Conservation (phyloP, 30 jellyfish, hydroid and myxozoan species). For the Aurelia aurita complex sp. Pacific region DNA sequence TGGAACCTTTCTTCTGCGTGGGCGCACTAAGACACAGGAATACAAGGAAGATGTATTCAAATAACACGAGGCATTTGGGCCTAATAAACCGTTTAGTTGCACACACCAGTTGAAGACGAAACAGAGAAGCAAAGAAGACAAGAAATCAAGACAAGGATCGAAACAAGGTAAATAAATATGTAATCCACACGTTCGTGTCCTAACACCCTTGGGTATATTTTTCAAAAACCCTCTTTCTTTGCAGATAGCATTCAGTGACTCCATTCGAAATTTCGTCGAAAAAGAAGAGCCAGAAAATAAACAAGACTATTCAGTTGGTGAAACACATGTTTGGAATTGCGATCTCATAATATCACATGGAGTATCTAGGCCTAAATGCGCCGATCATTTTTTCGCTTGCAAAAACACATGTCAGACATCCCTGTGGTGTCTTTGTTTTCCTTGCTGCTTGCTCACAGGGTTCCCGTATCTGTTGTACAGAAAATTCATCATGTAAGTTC, state of each 20-base stretch:
- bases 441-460: conserved; percentile 79
- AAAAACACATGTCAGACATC: conserved; percentile 63
- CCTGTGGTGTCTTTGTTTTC: conserved; percentile 87
- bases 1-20: too few species aligned
- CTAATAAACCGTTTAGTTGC: too few species aligned
- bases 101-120: too few species aligned
- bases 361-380: conserved; percentile 70
- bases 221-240: neutral
- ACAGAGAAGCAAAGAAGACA: too few species aligned
- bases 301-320: conserved; percentile 26
- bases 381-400: conserved; percentile 88
- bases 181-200: too few species aligned
- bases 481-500: conserved; percentile 70
- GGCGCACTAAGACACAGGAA: too few species aligned
- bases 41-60: too few species aligned
- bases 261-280: conserved; percentile 64
- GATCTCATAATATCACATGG: conserved; percentile 82
- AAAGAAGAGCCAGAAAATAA: conserved; percentile 10
- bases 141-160: too few species aligned
- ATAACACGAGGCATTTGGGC: too few species aligned
- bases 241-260: conserved; percentile 76
- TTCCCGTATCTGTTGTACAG: conserved; percentile 77
- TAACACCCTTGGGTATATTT: too few species aligned
- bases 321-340: conserved; percentile 76
- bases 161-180: too few species aligned